Evolutionary conservation across 2,113 vertebrate genomes (phyloP), one percentile per base, ranked within the genome.

Genomic region (Epinephelus lanceolatus): DNA sequence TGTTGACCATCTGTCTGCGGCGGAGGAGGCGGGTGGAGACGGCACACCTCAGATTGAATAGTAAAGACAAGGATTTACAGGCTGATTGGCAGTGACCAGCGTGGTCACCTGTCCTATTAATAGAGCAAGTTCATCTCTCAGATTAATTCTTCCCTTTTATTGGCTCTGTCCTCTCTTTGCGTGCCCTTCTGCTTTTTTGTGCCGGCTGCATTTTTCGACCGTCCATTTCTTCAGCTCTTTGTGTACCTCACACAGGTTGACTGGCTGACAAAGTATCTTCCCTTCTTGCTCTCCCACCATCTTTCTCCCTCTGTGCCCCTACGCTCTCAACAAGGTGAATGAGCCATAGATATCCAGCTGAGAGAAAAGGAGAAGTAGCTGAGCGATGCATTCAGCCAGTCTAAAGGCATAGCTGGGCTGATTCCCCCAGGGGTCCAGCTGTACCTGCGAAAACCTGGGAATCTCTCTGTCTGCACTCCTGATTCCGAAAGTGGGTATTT

Each of bases 1-100:
- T 78, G 86, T 94, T 94, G 95, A 95, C 96, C 95, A 96, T 96
- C 96, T 97, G 96, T 94, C 96, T 94, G 79, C 82, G 79, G 79
- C 80, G 73, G 90, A 92, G 69, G 88, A 80, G 84, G 81, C 74
- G 81, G 92, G 86, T 51, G 30, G 73, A 68, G 63, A 82, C 55
- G 52, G 74, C 83, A 56, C 89, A 90, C 90, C 86, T 89, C 89
- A 92, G 87, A 84, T 89, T 86, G 92, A 88, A 90, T 80, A 92
- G 95, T 93, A 93, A 94, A 91, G 74, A 85, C 73, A 60, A 89
- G 92, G 93, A 94, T 94, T 93, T 78, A 61, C 92, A 90, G 91
- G 1, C 66, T 88, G 93, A 92, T 94, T 92, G 88, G 81, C 88
- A 80, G 91, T 65, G 92, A 91, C 83, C 85, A 91, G 83, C 81